Conservation (phyloP, 1,140 invertebrate genomes). For the Polyergus mexicanus region DNA sequence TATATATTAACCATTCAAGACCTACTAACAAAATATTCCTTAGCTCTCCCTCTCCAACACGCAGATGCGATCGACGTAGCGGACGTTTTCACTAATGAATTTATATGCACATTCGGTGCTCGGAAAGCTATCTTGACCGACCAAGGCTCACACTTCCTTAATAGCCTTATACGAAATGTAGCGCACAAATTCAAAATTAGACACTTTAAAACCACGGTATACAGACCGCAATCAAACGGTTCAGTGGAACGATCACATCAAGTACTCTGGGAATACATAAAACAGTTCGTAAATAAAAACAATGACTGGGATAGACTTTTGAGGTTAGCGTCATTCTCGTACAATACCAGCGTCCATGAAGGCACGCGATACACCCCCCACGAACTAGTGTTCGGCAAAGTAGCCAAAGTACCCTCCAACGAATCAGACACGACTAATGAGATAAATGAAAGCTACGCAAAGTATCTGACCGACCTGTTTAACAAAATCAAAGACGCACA, state of each 20-base stretch:
- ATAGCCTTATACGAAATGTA: background rate
- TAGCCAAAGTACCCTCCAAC: too few species aligned
- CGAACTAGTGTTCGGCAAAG: conserved; percentile 19
- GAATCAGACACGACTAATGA: too few species aligned
- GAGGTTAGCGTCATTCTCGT: background rate
- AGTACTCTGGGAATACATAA: conserved; percentile 13
- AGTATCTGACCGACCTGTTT: too few species aligned
- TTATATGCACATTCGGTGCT: background rate
- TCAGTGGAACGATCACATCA: background rate
- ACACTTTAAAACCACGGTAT: background rate
- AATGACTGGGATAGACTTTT: background rate
- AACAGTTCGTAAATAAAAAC: background rate
- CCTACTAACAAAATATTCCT: background rate
- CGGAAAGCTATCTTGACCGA: background rate
- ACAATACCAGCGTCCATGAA: conserved; percentile 67
- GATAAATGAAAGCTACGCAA: too few species aligned
- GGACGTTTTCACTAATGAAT: background rate
- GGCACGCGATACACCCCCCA: background rate
- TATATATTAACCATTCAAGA: conserved; percentile 20
- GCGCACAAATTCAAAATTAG: background rate
- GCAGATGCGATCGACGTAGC: background rate
- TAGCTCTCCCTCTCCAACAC: background rate
- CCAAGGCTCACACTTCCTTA: background rate
- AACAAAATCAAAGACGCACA: too few species aligned
- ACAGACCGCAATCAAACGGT: conserved; percentile 11